Base-by-base conservation (phyloP, 2,797 vertebrate species). In the Thalassophryne amazonica region DNA sequence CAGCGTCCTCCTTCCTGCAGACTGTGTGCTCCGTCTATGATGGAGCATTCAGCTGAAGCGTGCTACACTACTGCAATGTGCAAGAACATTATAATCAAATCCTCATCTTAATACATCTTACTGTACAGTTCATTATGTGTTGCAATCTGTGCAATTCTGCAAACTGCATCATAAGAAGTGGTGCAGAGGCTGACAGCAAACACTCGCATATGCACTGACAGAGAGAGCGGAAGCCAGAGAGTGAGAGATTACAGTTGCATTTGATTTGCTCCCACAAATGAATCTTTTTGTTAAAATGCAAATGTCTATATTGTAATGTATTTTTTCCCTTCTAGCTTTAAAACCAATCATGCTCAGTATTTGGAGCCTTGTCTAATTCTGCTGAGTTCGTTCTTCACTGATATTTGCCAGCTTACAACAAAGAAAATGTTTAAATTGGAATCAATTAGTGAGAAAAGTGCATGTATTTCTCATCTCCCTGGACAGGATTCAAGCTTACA, bases 241-340 rank as follows among this genome's bases (percentile, higher is more conserved):
- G 35, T 41, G 23, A 52, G 47, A 45, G 68, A 73, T 70, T 61
- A 68, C 50, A n/a, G 36, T 55, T 78, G 73, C 54, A 65, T 83
- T 77, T 79, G 37, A 78, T 77, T 82, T 76, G 47, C 60, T 25
- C 59, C 54, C 29, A 7, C 69, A 78, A 70, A 80, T 76, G 7
- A 76, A 63, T 69, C 64, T 54, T 79, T n/a, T 75, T 76, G 56
- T 71, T 73, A 39, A 62, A 70, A 77, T 73, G 71, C 59, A 80
- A 80, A 80, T 73, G 38, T 56, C 74, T 23, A 2, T 40, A 50
- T 76, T 80, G 80, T 25, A 53, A 59, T 50, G 16, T 48, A 38
- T 57, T 43, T 62, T 48, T 48, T n/a, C 18, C 43, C 31, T 27
- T 48, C 20, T 25, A 23, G 53, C 48, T 54, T 66, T 50, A 46